Conservation (phyloP, 2,113 vertebrate species). For the Halichoerus grypus region DNA sequence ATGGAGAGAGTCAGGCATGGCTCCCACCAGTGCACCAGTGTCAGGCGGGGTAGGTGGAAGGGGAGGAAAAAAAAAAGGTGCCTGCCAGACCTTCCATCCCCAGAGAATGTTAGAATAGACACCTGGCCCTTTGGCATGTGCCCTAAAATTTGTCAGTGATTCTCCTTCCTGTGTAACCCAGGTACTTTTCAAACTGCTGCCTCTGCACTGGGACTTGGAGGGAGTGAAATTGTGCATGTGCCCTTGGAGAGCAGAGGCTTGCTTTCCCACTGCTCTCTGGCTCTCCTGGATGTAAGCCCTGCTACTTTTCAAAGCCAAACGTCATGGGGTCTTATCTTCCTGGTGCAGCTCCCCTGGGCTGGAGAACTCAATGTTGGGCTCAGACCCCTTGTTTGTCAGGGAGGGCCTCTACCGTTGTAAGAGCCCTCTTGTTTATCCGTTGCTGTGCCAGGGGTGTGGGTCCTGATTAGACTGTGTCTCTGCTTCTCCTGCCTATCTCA, state of each 20-base stretch:
- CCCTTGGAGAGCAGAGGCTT: not conserved
- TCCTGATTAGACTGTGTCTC: not conserved
- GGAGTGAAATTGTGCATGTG: not conserved
- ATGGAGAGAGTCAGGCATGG: not conserved
- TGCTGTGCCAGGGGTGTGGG: not conserved
- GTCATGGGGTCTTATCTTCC: not conserved
- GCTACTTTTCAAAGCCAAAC: not conserved
- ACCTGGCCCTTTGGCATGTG: not conserved
- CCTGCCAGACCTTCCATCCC: not conserved
- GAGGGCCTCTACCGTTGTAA: not conserved
- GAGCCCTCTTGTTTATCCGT: not conserved
- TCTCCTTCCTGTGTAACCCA: not conserved
- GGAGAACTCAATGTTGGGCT: not conserved
- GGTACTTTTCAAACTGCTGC: not conserved
- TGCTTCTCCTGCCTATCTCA: not conserved
- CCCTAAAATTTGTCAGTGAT: not conserved
- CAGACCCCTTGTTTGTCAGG: not conserved
- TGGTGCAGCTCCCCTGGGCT: not conserved
- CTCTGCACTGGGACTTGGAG: not conserved
- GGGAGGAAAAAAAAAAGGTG: not conserved
- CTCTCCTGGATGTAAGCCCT: not conserved
- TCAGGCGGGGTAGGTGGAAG: not conserved
- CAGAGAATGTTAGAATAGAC: not conserved
- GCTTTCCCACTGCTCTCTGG: not conserved
- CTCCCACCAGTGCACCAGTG: not conserved